Evolutionary conservation across 2,888 invertebrate species (phyloP).

Genomic region (Tricholauxania praeusta): DNA sequence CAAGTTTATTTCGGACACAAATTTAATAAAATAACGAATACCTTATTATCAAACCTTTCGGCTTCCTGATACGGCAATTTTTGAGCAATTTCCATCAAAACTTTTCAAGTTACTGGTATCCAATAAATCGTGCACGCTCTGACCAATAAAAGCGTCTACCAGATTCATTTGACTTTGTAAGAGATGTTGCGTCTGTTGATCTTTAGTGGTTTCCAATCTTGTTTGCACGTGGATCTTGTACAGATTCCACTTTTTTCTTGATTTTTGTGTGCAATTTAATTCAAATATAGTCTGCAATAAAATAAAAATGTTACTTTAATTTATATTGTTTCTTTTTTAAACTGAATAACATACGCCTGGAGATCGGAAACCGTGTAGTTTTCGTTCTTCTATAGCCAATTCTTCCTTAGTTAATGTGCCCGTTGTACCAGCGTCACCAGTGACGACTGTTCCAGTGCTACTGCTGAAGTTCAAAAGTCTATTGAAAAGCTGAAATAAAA

Average conservation of each 20-base stretch:
- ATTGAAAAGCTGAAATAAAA: too few species aligned
- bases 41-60: slow-evolving; percentile 62
- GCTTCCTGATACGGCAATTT: slow-evolving; percentile 87
- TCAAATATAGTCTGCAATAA: slow-evolving; percentile 86
- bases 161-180: slow-evolving; percentile 56
- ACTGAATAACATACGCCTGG: slow-evolving; percentile 58
- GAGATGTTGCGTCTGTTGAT: slow-evolving; percentile 65
- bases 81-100: slow-evolving; percentile 75
- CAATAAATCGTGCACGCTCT: slow-evolving; percentile 71
- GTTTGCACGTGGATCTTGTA: slow-evolving; percentile 71
- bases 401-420: too few species aligned
- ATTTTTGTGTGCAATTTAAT: slow-evolving; percentile 84
- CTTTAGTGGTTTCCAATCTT: slow-evolving; percentile 74
- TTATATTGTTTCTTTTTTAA: not conserved
- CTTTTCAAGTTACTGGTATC: slow-evolving; percentile 70
- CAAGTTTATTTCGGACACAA: too few species aligned
- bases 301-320: not conserved
- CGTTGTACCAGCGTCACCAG: too few species aligned
- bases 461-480: too few species aligned
- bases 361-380: slow-evolving; percentile 64
- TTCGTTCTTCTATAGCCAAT: too few species aligned
- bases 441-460: too few species aligned
- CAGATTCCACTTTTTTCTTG: slow-evolving; percentile 94
- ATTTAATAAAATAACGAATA: not conserved
- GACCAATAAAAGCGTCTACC: slow-evolving; percentile 61